Conservation (phyloP, 2,113 vertebrate species). For the Spermophilus dauricus region DNA sequence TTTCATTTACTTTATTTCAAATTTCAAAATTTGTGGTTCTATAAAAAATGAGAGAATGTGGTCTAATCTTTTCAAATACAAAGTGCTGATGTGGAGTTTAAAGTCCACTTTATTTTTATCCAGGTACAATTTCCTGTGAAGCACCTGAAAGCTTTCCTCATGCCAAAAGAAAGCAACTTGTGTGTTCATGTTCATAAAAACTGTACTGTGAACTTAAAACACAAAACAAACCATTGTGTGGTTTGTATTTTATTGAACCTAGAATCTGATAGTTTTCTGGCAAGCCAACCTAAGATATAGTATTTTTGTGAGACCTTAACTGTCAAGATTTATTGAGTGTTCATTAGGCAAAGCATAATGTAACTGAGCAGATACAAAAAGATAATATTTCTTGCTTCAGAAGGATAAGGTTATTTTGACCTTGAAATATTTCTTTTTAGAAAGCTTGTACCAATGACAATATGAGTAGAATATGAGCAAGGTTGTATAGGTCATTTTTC, state of each 20-base stretch:
- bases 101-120: constrained; percentile 62
- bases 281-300: not conserved
- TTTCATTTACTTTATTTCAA: constrained; percentile 49
- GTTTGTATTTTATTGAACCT: not conserved
- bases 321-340: constrained; percentile 20
- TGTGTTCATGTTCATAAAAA: not conserved
- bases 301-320: constrained; percentile 35
- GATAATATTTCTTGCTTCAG: not conserved
- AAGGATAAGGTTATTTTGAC: not conserved
- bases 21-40: constrained; percentile 43
- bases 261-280: constrained; percentile 35
- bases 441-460: not conserved
- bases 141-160: constrained; percentile 51
- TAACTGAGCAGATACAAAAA: constrained; percentile 22
- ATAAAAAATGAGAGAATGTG: constrained; percentile 7
- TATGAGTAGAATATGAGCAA: not conserved
- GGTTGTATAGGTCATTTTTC: not conserved
- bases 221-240: constrained; percentile 45
- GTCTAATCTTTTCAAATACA: constrained; percentile 59
- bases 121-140: constrained; percentile 62
- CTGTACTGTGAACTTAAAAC: constrained; percentile 26
- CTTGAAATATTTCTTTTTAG: constrained; percentile 53
- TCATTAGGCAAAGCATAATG: not conserved
- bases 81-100: constrained; percentile 28
- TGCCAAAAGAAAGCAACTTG: constrained; percentile 53